A percentile compares a stretch with the other conserved stretches of the same genome.
Conservation (phyloP, 2,888 invertebrate genomes). For the Lithophane semibrunnea region DNA sequence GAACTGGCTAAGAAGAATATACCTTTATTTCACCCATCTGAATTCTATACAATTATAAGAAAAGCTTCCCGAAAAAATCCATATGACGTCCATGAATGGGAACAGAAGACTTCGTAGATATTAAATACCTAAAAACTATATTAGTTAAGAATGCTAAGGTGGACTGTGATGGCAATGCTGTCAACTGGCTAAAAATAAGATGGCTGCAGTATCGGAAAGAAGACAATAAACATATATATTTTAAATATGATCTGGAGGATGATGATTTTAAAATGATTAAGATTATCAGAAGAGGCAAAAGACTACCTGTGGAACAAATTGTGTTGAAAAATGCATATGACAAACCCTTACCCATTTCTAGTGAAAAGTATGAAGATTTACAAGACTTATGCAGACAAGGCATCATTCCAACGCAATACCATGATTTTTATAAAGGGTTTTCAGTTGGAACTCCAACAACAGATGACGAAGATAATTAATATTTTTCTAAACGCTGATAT, state of each 20-base stretch:
- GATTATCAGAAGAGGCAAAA: slow-evolving; percentile 44
- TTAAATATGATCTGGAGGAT: slow-evolving; percentile 43
- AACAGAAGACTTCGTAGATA: slow-evolving; percentile 43
- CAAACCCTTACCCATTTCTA: slow-evolving; percentile 34
- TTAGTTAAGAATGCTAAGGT: slow-evolving; percentile 40
- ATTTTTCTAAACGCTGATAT: slow-evolving; percentile 34
- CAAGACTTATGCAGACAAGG: slow-evolving; percentile 45
- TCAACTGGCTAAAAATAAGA: slow-evolving; percentile 34
- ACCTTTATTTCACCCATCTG: slow-evolving; percentile 44
- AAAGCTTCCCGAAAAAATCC: slow-evolving; percentile 45
- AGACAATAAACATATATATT: slow-evolving; percentile 39
- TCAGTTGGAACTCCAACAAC: slow-evolving; percentile 30
- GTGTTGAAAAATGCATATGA: slow-evolving; percentile 37
- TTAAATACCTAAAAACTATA: slow-evolving; percentile 34
- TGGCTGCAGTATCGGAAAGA: slow-evolving; percentile 45
- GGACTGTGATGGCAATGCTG: slow-evolving; percentile 5
- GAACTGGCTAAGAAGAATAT: slow-evolving; percentile 51
- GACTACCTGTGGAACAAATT: slow-evolving; percentile 33
- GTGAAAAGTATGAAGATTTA: slow-evolving; percentile 43
- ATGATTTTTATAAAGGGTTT: slow-evolving; percentile 37
- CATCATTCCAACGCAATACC: slow-evolving; percentile 39
- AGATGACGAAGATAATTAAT: slow-evolving; percentile 36
- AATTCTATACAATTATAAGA: slow-evolving; percentile 39
- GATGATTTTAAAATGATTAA: slow-evolving; percentile 46
- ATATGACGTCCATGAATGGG: slow-evolving; percentile 36